Conservation (phyloP, 2,113 vertebrate genomes). For the Gopherus evgoodei region DNA sequence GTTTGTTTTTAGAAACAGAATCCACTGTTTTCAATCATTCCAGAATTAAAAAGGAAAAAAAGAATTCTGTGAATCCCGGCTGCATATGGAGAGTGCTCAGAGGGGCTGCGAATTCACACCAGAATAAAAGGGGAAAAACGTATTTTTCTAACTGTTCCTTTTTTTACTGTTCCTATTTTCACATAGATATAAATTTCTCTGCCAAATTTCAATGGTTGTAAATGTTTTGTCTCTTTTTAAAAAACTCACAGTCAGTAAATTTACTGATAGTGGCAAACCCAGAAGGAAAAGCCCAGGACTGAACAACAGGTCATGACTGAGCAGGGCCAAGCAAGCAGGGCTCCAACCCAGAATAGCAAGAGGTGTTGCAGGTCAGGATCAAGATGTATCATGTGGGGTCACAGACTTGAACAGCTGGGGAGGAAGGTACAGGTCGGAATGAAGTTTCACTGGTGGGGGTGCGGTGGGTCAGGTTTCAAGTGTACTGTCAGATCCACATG, state of each 20-base stretch:
- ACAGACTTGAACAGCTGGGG: background rate
- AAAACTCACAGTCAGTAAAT: background rate
- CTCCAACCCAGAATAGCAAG: background rate
- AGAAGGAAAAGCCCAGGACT: background rate
- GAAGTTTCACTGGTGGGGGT: background rate
- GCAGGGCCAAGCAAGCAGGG: background rate
- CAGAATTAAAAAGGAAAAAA: background rate
- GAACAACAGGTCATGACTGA: background rate
- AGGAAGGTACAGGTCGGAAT: background rate
- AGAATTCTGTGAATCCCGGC: fast-evolving
- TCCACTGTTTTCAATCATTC: background rate
- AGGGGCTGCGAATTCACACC: background rate
- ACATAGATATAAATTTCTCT: constrained; percentile 38
- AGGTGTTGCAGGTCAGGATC: background rate
- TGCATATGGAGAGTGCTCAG: fast-evolving
- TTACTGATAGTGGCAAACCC: background rate
- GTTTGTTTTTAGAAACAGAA: background rate
- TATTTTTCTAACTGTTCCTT: background rate
- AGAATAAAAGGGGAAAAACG: fast-evolving
- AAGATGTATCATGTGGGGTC: background rate
- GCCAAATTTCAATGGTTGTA: constrained; percentile 10
- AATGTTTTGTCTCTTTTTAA: constrained; percentile 48
- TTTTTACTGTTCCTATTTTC: constrained; percentile 23
- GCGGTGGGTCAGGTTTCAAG: background rate
- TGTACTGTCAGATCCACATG: background rate